Base-by-base conservation (phyloP, 2,113 vertebrate species). In the Leptosomus discolor region DNA sequence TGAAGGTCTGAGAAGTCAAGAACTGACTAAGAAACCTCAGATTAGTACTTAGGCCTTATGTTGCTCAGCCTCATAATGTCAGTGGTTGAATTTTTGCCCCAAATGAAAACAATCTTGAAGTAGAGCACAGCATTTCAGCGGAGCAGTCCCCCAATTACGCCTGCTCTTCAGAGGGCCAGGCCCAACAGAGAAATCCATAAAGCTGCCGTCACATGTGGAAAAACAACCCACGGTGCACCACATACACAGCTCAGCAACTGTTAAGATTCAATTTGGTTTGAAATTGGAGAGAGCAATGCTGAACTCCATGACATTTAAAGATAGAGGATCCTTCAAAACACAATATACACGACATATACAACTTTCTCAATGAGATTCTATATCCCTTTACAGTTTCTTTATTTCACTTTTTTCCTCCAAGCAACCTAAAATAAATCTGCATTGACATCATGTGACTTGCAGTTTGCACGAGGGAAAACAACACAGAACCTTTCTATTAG, bases 1-100 rank as follows among this genome's bases (percentile, higher is more conserved):
- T 70, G 81, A 96, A 96, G 95, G 96, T 94, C 96, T 97, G 92
- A 96, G 92, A 96, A 96, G 92, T 96, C 96, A 94, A 92, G 86
- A 95, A 94, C 92, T 90, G 88, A 94, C 67, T 84, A 92, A 91
- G 92, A 95, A 97, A 96, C 85, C 90, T 91, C 90, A 89, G 76
- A 88, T 95, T 92, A 93, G 50, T 85, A 88, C 80, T 97, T 92
- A 80, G 92, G 77, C 92, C 79, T 95, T 96, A 84, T 78, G 74
- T 32, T 90, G 74, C 68, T 95, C 93, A 90, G 78, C 53, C 90
- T 92, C 51, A 80, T 93, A 85, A 77, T 58, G 43, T 61, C 88
- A 83, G 64, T 50, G 56, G 88, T 69, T 85, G 83, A 91, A 85
- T 83, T 94, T 91, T 70, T 89, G 53, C 57, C 94, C 89, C 83